Percentiles rank a stretch among this genome's conserved stretches.
These are phyloP conservation scores for Amphipoea lucens DNA, from an alignment of 2,888 invertebrate species.

Conservation along the genomic window DNA sequence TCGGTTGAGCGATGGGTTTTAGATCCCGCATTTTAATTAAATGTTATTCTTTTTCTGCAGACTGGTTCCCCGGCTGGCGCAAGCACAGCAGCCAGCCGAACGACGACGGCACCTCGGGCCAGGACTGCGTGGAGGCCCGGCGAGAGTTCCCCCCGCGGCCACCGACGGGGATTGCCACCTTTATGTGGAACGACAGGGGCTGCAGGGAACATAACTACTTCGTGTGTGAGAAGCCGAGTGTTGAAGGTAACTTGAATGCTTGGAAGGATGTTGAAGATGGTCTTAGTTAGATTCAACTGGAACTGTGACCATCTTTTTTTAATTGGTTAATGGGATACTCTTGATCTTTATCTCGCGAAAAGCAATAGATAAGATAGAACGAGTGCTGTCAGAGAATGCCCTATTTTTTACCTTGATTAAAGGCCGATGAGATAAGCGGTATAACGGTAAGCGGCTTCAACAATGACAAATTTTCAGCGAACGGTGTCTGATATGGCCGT, in stretches of 20 bases:
- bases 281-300: background rate
- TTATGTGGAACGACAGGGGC: constrained; percentile 95
- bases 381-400: background rate
- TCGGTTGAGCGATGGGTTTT: background rate
- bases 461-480: background rate
- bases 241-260: constrained; percentile 84
- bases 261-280: background rate
- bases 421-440: background rate
- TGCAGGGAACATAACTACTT: constrained; percentile 94
- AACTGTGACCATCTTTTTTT: too few species aligned
- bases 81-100: constrained; percentile 94
- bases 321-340: too few species aligned
- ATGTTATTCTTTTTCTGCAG: constrained; percentile 80
- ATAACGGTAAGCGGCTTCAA: background rate
- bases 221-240: constrained; percentile 93
- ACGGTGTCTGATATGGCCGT: background rate
- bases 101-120: constrained; percentile 94
- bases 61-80: constrained; percentile 96
- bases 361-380: background rate
- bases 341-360: background rate
- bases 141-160: constrained; percentile 91
- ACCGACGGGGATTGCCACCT: constrained; percentile 87
- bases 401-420: background rate
- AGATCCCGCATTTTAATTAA: background rate
- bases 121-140: constrained; percentile 95